Base-by-base conservation (phyloP, 1,140 invertebrate genomes). In the Tetraneura akinire region DNA sequence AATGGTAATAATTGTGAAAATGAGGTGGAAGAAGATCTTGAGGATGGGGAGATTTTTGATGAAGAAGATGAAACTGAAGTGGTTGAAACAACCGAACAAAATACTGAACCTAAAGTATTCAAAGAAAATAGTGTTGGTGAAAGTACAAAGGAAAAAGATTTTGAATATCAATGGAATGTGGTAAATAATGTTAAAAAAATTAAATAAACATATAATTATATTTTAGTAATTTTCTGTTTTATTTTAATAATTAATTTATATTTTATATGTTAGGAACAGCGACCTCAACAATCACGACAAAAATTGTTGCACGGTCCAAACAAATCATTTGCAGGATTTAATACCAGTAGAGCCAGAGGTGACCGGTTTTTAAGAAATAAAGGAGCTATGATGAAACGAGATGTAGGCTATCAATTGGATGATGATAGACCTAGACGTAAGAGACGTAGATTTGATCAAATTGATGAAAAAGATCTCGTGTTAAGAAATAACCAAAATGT, bases 21-120 rank as follows among this genome's bases (percentile, higher is more conserved):
- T 45, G 74, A 78, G 37, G 55, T 60, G 1, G 55, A 60, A n/a
- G 55, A 78, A 62, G 74, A 78, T 21, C 29, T 78, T 45, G 74
- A 78, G 16, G 74, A 78, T 78, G 74, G 74, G 60, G 74, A 78
- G n/a, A 78, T 78, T 62, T 78, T 78, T 62, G 74, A 78, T 62
- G 74, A 78, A 78, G 73, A 76, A 45, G 74, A 78, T 60, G 74
- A 78, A 42, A 26, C 0, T 57, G 74, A 47, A 60, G 26, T 57
- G n/a, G 74, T 3, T 45, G 42, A 78, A 60, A 47, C 53, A 47
- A 42, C 21, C 47, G 37, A 78, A 62, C n/a, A 78, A 78, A 47
- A 26, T 78, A 45, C 55, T 45, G 55, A 62, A 47, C 26, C 21
- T 16, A 78, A 78, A 26, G 8, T 11, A 29, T 57, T 8, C 23